Conservation (phyloP, 2,797 vertebrate genomes). For the Martes flavigula region DNA sequence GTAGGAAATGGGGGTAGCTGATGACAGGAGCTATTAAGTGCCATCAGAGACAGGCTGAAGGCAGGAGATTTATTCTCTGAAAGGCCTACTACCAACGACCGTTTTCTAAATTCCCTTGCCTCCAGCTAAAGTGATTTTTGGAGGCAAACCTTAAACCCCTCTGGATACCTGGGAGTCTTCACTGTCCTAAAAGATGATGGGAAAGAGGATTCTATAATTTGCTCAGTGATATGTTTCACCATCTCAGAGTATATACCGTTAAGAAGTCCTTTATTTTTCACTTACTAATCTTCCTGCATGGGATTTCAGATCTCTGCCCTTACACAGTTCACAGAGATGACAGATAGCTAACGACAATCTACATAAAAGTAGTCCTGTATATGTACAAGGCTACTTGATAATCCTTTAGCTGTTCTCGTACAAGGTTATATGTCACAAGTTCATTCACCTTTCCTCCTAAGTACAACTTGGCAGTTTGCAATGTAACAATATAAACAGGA, state of each 20-base stretch:
- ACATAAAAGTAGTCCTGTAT: not conserved
- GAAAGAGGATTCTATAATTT: not conserved
- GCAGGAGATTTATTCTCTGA: not conserved
- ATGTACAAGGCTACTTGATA: not conserved
- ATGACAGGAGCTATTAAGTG: not conserved
- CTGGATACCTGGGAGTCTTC: not conserved
- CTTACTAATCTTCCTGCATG: not conserved
- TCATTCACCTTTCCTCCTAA: not conserved
- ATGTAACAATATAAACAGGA: not conserved
- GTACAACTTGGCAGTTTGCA: not conserved
- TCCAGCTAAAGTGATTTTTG: not conserved
- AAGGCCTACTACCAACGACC: not conserved
- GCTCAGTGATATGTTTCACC: not conserved
- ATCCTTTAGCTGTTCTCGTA: not conserved
- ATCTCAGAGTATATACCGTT: not conserved
- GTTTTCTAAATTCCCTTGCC: not conserved
- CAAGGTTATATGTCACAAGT: not conserved
- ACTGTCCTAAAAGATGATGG: not conserved
- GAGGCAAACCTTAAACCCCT: not conserved
- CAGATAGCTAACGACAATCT: not conserved
- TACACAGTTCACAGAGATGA: not conserved
- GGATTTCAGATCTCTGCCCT: slow-evolving; percentile 12
- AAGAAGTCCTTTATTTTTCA: slow-evolving; percentile 50
- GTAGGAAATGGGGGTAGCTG: not conserved
- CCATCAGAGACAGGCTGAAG: not conserved